Evolutionary conservation across 2,797 vertebrate species (phyloP).

Genomic region (Anguilla marmorata): DNA sequence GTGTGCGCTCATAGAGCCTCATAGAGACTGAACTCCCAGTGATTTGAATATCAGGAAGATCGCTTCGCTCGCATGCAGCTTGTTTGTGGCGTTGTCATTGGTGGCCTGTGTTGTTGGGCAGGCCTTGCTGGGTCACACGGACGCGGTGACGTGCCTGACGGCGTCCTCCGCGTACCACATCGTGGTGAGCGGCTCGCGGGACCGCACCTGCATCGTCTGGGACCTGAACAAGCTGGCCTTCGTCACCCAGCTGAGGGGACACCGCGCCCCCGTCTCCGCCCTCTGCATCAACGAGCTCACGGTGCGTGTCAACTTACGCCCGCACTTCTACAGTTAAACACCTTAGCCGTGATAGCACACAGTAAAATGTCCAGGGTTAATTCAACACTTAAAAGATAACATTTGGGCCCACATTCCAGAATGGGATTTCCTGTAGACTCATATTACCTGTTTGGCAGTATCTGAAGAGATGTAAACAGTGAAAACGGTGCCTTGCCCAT

Average conservation of each 20-base stretch:
- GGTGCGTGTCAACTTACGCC: conserved; percentile 59
- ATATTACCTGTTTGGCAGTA: background rate
- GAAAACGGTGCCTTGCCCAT: background rate
- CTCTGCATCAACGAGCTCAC: conserved; percentile 97
- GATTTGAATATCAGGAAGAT: background rate
- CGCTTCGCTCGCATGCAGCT: too few relatives aligned
- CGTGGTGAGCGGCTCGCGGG: conserved; percentile 91
- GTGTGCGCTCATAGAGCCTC: background rate
- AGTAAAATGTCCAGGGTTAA: too few relatives aligned
- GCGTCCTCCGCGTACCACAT: conserved; percentile 94
- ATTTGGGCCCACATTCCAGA: too few relatives aligned
- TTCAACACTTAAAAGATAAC: too few relatives aligned
- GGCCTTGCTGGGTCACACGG: conserved; percentile 93
- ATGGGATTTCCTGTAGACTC: background rate
- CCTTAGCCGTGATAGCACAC: too few relatives aligned
- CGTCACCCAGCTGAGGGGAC: conserved; percentile 92
- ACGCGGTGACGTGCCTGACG: conserved; percentile 89
- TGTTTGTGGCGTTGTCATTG: background rate
- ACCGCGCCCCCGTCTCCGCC: conserved; percentile 90
- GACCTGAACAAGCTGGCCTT: conserved; percentile 96
- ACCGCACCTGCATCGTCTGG: conserved; percentile 98
- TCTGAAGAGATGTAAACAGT: background rate
- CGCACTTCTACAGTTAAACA: background rate
- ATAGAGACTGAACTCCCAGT: background rate
- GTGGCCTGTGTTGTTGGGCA: conserved; percentile 46